Evolutionary conservation across 2,113 vertebrate species (phyloP), one percentile per base, ranked within the genome.

Genomic region (Lagopus muta): DNA sequence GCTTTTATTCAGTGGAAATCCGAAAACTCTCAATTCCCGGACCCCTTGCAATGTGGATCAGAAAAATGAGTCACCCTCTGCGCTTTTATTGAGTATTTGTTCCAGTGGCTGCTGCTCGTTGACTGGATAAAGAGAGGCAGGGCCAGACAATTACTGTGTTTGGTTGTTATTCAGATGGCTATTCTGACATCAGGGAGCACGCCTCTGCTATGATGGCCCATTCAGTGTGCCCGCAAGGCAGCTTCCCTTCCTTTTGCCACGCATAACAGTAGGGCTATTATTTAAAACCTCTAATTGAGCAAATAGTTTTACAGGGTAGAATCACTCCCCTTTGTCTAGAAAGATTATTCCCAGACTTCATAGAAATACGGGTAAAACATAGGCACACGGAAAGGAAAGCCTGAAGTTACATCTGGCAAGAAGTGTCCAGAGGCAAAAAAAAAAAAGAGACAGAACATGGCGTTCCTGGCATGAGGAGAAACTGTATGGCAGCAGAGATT

Each of bases 1-100:
- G 28, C 40, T 94, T 93, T 89, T 82, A 75, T 48, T 85, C 73
- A 52, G 66, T 65, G 89, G 30, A 92, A 97, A 95, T 89, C 67
- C 55, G 58, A 61, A 82, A 82, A 93, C 57, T 94, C 76, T 80
- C 64, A 79, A 13, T 8, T 85, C 47, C 82, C 66, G 20, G 24
- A n/a, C 20, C 66, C 20, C 10, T 86, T 27, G 81, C 20, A 71
- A 76, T 10, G 32, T 19, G 52, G 70, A 88, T 93, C 86, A 79
- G 62, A 89, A 83, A 95, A 93, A 89, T 38, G 5, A 82, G 66
- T 50, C 55, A 79, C 48, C 32, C 58, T 65, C 79, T 66, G 64
- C 2, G 6, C 60, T 92, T 82, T 54, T 91, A 78, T 61, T 87
- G 42, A 86, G 54, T 84, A 65, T 50, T 75, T 91, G 32, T 93